A percentile compares a stretch with the other conserved stretches of the same genome.
Evolutionary conservation across 1,140 invertebrate species (phyloP).

Genomic region (Drosophila pandora): DNA sequence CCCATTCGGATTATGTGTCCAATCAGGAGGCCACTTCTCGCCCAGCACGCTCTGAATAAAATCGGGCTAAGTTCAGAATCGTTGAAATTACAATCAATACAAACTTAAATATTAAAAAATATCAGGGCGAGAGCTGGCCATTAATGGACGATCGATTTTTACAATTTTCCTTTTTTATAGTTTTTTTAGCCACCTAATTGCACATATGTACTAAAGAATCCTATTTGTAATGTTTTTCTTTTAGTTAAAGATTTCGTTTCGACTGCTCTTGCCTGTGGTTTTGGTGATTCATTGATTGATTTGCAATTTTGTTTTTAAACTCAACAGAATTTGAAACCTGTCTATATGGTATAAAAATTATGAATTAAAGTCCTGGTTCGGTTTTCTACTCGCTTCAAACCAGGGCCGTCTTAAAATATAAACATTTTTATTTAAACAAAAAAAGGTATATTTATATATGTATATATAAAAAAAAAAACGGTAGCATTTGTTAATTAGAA

Average conservation of each 20-base stretch:
- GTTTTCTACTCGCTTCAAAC: not conserved
- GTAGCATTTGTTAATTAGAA: slow-evolving; percentile 15
- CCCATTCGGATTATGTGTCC: not conserved
- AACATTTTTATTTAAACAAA: not conserved
- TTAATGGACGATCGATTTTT: slow-evolving; percentile 13
- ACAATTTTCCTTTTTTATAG: slow-evolving; percentile 13
- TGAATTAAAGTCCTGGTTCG: not conserved
- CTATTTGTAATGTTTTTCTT: slow-evolving; percentile 45
- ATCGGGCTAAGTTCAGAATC: not conserved
- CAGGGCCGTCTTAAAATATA: slow-evolving; percentile 18
- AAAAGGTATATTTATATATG: slow-evolving; percentile 1
- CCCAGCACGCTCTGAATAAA: not conserved
- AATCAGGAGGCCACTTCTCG: not conserved
- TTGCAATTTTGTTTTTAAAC: slow-evolving; percentile 48
- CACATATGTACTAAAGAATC: slow-evolving; percentile 55
- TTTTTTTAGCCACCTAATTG: slow-evolving; percentile 62
- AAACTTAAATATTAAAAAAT: not conserved
- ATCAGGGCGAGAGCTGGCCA: not conserved
- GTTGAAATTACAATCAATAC: too few relatives aligned
- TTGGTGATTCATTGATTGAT: slow-evolving; percentile 42
- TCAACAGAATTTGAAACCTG: slow-evolving; percentile 70
- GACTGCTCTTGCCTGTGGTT: slow-evolving; percentile 24
- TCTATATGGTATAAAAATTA: slow-evolving; percentile 20
- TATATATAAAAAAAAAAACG: slow-evolving; percentile 9
- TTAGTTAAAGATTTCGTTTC: slow-evolving; percentile 19